Evolutionary conservation across 2,113 vertebrate genomes (phyloP).

Genomic region (Carollia perspicillata): DNA sequence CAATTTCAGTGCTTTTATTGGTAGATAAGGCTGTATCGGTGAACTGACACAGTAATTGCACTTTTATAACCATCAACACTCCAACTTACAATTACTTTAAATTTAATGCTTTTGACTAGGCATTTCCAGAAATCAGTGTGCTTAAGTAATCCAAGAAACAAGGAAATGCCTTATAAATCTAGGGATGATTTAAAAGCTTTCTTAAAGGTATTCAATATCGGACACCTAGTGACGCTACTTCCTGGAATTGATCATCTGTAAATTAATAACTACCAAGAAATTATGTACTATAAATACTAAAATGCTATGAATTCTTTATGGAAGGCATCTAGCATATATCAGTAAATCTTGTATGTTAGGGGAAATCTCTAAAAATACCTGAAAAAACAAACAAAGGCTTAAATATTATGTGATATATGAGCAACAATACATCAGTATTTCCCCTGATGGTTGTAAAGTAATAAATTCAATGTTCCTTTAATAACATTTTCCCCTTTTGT

Average conservation of each 20-base stretch:
- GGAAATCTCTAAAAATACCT: background rate
- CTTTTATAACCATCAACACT: conserved; percentile 43
- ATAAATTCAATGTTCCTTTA: conserved; percentile 14
- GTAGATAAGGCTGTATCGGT: conserved; percentile 44
- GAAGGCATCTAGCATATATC: background rate
- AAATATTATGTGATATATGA: background rate
- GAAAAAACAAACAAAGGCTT: background rate
- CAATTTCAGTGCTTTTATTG: conserved; percentile 59
- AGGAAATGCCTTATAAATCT: conserved; percentile 59
- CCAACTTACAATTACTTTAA: conserved; percentile 58
- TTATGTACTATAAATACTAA: conserved; percentile 13
- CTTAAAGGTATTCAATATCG: conserved; percentile 59
- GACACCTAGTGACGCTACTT: conserved; percentile 57
- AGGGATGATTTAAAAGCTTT: conserved; percentile 59
- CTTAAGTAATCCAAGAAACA: conserved; percentile 67
- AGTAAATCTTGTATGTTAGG: background rate
- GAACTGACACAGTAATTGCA: conserved; percentile 59
- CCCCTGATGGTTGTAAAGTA: background rate
- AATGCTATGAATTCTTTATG: conserved; percentile 29
- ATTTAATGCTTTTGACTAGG: conserved; percentile 60
- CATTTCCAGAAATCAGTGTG: conserved; percentile 65
- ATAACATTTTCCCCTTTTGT: background rate
- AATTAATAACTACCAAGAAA: conserved; percentile 53
- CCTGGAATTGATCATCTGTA: conserved; percentile 57
- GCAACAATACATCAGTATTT: background rate